These are phyloP conservation scores for Salvelinus fontinalis DNA, from an alignment of 2,113 vertebrate species.

Conservation along the genomic window DNA sequence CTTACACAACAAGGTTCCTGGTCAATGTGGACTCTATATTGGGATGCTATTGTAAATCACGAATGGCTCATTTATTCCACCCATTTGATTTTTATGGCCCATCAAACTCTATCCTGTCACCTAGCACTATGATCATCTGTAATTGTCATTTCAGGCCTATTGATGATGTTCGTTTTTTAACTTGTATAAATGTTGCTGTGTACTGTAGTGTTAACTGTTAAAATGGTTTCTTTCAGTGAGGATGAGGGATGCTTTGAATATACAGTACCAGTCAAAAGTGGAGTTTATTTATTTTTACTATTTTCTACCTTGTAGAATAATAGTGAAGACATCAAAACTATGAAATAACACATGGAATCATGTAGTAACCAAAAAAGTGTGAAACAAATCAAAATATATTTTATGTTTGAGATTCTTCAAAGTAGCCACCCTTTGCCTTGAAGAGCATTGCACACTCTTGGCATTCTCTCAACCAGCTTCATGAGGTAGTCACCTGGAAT, in stretches of 20 bases:
- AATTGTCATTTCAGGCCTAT: slow-evolving; percentile 37
- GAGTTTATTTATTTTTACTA: slow-evolving; percentile 18
- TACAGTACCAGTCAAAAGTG: slow-evolving; percentile 29
- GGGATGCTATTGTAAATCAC: slow-evolving; percentile 11
- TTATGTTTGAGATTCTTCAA: too few relatives aligned
- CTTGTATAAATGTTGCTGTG: slow-evolving; percentile 5
- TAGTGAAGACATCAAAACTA: too few relatives aligned
- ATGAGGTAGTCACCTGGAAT: too few relatives aligned
- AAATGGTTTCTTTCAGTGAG: not conserved
- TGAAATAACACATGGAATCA: too few relatives aligned
- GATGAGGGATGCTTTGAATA: slow-evolving; percentile 30
- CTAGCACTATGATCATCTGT: slow-evolving; percentile 56
- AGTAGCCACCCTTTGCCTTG: too few relatives aligned
- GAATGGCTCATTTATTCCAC: not conserved
- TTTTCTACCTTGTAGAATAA: too few relatives aligned
- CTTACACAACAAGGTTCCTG: not conserved
- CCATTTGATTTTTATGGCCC: slow-evolving; percentile 10
- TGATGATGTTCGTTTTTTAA: slow-evolving; percentile 16
- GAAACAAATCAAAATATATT: too few relatives aligned
- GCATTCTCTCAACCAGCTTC: too few relatives aligned
- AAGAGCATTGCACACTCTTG: too few relatives aligned
- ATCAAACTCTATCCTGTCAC: slow-evolving; percentile 49
- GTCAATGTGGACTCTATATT: not conserved
- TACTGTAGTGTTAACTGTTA: not conserved
- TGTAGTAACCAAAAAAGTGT: too few relatives aligned